Conservation (phyloP, 1,140 invertebrate genomes). For the Drosophila nannoptera region DNA sequence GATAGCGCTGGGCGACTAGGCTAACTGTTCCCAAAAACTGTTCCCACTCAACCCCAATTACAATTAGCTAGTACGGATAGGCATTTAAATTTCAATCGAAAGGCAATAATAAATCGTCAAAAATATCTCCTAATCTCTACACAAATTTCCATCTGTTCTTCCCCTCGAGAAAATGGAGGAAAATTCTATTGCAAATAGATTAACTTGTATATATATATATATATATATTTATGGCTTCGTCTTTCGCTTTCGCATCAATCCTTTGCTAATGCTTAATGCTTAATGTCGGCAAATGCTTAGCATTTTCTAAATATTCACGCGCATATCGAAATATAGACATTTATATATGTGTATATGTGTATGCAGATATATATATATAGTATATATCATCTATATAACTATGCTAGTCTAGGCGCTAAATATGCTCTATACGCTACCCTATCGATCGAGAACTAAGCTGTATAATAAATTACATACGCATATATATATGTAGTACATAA, state of each 20-base stretch:
- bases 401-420: constrained; percentile 16
- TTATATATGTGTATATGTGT: neutral
- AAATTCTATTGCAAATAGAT: constrained; percentile 39
- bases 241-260: constrained; percentile 43
- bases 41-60: neutral
- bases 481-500: constrained; percentile 52
- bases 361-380: too few species aligned
- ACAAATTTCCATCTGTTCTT: neutral
- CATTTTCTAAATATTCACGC: constrained; percentile 46
- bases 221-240: constrained; percentile 70
- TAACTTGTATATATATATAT: constrained; percentile 51
- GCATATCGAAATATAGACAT: constrained; percentile 40
- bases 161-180: neutral
- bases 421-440: constrained; percentile 17
- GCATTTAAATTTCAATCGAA: neutral
- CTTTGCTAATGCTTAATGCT: constrained; percentile 4
- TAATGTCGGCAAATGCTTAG: constrained; percentile 53
- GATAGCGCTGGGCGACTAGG: constrained; percentile 48
- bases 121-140: too few species aligned
- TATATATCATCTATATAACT: constrained; percentile 19
- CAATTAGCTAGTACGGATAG: too few species aligned
- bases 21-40: neutral
- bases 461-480: constrained; percentile 35
- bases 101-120: neutral
- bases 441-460: constrained; percentile 16